Conservation (phyloP, 2,797 vertebrate species). For the Pantherophis vulpinus region DNA sequence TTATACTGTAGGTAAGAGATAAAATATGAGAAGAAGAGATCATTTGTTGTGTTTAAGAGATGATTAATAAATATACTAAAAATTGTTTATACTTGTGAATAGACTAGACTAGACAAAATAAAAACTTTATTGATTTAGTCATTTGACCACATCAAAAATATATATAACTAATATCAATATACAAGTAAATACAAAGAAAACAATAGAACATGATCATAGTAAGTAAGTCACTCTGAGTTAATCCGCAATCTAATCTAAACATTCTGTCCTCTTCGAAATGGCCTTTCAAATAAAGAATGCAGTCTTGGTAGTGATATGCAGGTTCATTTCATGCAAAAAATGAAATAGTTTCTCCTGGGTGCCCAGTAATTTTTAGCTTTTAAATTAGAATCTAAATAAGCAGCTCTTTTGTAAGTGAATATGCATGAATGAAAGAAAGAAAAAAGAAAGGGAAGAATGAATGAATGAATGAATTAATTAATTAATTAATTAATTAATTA, state of each 20-base stretch:
- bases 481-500: background rate
- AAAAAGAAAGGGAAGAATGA: too few relatives aligned
- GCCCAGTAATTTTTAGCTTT: background rate
- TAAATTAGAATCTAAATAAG: background rate
- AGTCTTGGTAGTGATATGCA: background rate
- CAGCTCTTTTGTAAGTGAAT: background rate
- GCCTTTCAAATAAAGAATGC: background rate
- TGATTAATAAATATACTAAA: background rate
- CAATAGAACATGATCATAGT: background rate
- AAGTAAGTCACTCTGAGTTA: background rate
- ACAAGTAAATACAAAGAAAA: background rate
- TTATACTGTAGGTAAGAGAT: background rate
- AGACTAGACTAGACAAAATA: too few relatives aligned
- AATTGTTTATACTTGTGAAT: background rate
- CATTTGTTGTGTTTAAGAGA: background rate
- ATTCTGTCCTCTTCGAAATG: background rate
- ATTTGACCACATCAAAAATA: background rate
- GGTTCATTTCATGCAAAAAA: background rate
- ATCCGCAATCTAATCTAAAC: background rate
- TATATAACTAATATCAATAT: background rate
- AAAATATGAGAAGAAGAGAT: background rate
- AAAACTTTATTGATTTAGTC: background rate
- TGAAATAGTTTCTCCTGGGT: background rate
- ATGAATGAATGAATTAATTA: background rate
- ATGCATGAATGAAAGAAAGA: background rate